Evolutionary conservation across 2,888 invertebrate genomes (phyloP).

Genomic region (Idaea aversata): DNA sequence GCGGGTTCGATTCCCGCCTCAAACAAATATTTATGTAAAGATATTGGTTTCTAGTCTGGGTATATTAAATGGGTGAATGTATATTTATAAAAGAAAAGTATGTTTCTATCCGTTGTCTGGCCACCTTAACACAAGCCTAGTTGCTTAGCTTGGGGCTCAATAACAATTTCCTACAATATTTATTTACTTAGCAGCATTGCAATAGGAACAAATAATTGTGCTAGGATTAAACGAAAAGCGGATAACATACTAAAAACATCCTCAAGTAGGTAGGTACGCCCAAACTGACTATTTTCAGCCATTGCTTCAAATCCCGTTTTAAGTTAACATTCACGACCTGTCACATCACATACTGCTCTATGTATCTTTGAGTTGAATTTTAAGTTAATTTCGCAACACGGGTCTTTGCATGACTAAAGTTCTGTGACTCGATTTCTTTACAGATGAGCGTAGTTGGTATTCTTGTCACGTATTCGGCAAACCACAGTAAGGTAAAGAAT

Average conservation of each 20-base stretch:
- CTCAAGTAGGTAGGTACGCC: background rate
- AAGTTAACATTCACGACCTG: background rate
- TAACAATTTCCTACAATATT: too few species aligned
- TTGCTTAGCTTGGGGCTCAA: too few species aligned
- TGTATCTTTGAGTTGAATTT: constrained; percentile 31
- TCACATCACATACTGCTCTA: constrained; percentile 21
- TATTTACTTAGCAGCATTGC: background rate
- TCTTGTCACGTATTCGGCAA: background rate
- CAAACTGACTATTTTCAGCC: background rate
- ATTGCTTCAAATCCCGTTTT: background rate
- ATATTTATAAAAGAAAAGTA: too few species aligned
- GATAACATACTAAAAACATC: too few species aligned
- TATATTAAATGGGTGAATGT: too few species aligned
- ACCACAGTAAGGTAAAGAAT: background rate
- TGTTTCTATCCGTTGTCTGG: too few species aligned
- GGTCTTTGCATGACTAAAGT: background rate
- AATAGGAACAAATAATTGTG: background rate
- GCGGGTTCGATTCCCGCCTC: too few species aligned
- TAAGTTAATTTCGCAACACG: constrained; percentile 30
- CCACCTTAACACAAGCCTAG: too few species aligned
- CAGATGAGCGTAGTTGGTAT: background rate
- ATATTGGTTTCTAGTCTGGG: too few species aligned
- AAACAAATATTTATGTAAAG: too few species aligned
- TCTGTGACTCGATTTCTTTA: background rate
- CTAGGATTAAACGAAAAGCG: background rate